Conservation (phyloP, 2,113 vertebrate species). For the Lipophrys pholis region DNA sequence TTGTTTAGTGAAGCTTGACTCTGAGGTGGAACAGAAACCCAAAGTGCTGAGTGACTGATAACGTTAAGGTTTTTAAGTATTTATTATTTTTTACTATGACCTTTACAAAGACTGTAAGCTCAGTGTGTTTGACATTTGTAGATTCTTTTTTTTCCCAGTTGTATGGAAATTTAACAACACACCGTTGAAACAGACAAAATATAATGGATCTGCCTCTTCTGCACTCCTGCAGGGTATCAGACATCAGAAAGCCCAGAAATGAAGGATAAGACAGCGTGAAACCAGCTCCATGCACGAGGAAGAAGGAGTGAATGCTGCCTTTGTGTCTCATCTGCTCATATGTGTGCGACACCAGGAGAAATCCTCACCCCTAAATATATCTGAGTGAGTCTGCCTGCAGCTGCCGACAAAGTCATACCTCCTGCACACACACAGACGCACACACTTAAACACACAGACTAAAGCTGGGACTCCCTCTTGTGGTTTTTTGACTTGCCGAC, state of each 20-base stretch:
- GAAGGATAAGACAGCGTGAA: background rate
- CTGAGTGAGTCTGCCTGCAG: conserved; percentile 20
- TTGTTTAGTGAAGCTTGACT: too few species aligned
- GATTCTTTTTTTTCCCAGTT: too few species aligned
- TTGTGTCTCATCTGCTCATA: conserved; percentile 74
- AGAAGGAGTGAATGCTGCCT: too few species aligned
- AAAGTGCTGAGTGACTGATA: too few species aligned
- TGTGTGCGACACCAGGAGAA: background rate
- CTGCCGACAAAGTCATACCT: conserved; percentile 42
- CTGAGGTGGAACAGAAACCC: too few species aligned
- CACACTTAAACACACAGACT: background rate
- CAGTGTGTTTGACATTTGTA: too few species aligned
- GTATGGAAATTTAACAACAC: too few species aligned
- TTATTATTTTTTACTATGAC: too few species aligned
- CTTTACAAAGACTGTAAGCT: too few species aligned
- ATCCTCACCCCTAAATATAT: conserved; percentile 47
- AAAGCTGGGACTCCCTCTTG: conserved; percentile 48
- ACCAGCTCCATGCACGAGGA: background rate
- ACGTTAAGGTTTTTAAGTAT: too few species aligned
- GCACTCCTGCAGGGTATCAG: background rate
- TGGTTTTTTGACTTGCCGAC: conserved; percentile 3
- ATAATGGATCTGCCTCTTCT: background rate
- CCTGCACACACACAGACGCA: background rate
- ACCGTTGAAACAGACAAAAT: too few species aligned
- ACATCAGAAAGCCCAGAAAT: background rate